Evolutionary conservation across 2,888 invertebrate species (phyloP), one percentile per base, ranked within the genome.

Genomic region (Heliconius ethilla): DNA sequence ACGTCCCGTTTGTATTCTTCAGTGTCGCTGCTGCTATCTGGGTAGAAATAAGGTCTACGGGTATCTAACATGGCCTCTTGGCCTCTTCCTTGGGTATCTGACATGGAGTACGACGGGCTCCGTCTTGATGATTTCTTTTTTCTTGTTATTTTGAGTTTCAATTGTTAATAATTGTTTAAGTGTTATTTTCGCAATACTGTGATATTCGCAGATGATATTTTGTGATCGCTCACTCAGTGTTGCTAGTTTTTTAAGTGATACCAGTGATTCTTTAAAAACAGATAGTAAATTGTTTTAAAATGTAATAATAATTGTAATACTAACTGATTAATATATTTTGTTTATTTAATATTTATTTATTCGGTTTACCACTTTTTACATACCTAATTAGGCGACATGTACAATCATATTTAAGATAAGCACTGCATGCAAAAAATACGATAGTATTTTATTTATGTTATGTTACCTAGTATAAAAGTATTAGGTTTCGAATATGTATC

Each of bases 1-100:
- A 83, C 86, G 82, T 93, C 93, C 86, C 96, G 96, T 85, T 96
- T 95, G 86, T 97, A 97, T 88, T 98, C 98, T 90, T 97, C 98
- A 33, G 97, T 97, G 88, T 97, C 98, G 86, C 97, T 98, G 89
- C 97, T 98, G 87, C 97, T 97, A 86, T 97, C 97, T 80, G 91
- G 91, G 80, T 92, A 94, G 86, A 93, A 92, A 83, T 93, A 94
- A n/a, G 90, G 88, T 84, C 94, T 88, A 81, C 92, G 86, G 70
- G 84, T 84, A 78, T 92, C 92, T 82, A 81, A 81, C 85, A 85
- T 85, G 84, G 81, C 81, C 79, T 79, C 81, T 70, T 81, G 79
- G 81, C 79, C 81, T 78, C 75, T 75, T 55, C 67, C 77, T 77
- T 77, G 77, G 22, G 72, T 40, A 77, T 77, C 77, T 37, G 77